phyloP scores from a whole-genome alignment of 1,140 invertebrate genomes.

The Zaprionus ghesquierei region DNA sequence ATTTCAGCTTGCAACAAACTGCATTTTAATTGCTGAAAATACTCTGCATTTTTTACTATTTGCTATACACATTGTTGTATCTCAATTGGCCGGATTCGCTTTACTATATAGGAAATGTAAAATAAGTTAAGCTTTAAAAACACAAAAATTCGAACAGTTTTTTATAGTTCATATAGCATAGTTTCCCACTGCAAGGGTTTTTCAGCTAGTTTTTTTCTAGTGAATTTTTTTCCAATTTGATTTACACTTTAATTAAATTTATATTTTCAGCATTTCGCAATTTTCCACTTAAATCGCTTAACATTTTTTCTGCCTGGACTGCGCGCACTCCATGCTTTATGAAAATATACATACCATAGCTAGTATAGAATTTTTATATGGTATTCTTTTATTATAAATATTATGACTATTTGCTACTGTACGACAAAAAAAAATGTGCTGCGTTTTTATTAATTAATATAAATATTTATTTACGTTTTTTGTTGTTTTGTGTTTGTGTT shows the following conservation, averaged over 20 bases:
- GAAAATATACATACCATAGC: constrained; percentile 46
- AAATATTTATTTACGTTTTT: constrained; percentile 37
- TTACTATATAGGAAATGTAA: background rate
- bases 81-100: background rate
- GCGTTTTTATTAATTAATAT: constrained; percentile 38
- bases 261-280: background rate
- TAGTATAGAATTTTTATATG: background rate
- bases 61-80: background rate
- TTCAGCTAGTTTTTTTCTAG: background rate
- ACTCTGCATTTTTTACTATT: background rate
- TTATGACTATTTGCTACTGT: constrained; percentile 6
- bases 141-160: background rate
- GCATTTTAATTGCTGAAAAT: background rate
- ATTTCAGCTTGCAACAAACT: background rate
- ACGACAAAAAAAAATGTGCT: background rate
- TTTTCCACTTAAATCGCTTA: too few relatives aligned
- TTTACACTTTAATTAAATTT: constrained; percentile 8
- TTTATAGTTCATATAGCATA: background rate
- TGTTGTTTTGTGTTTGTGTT: constrained; percentile 6
- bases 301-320: background rate
- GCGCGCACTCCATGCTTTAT: constrained; percentile 41
- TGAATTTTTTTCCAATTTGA: background rate
- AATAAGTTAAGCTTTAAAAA: background rate
- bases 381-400: background rate
- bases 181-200: background rate